A percentile compares a stretch with the other conserved stretches of the same genome.
Conservation (phyloP, 2,797 vertebrate species). For the Sphenodon punctatus region DNA sequence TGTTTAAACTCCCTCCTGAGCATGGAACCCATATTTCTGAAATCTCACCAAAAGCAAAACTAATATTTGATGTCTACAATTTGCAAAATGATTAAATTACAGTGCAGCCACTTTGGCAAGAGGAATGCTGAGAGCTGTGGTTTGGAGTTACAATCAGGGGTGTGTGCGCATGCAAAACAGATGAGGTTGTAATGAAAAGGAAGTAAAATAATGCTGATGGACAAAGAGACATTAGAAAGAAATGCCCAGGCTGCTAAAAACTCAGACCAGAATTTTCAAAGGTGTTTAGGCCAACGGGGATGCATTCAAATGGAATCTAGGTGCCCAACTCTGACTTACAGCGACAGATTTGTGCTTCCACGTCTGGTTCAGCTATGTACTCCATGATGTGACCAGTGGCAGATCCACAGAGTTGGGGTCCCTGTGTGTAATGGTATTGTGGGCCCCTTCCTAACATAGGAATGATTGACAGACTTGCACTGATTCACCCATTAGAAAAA, state of each 20-base stretch:
- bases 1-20: not conserved
- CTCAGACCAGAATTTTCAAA: not conserved
- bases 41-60: not conserved
- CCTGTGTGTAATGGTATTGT: too few species aligned
- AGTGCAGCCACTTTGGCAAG: not conserved
- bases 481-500: too few species aligned
- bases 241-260: not conserved
- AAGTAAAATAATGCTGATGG: not conserved
- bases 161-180: not conserved
- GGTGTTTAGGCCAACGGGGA: not conserved
- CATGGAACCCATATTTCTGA: not conserved
- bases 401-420: too few species aligned
- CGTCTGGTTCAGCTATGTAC: too few species aligned
- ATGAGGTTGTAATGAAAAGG: not conserved
- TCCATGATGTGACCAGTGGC: too few species aligned
- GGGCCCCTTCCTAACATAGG: too few species aligned
- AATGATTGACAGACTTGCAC: too few species aligned
- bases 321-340: too few species aligned
- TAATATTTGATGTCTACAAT: not conserved
- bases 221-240: not conserved
- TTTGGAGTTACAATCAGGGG: not conserved
- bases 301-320: too few species aligned
- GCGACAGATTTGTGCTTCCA: too few species aligned
- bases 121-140: not conserved
- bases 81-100: constrained; percentile 16